These are phyloP conservation scores for Zaprionus obscuricornis DNA, from an alignment of 2,888 invertebrate genomes.

Conservation along the genomic window DNA sequence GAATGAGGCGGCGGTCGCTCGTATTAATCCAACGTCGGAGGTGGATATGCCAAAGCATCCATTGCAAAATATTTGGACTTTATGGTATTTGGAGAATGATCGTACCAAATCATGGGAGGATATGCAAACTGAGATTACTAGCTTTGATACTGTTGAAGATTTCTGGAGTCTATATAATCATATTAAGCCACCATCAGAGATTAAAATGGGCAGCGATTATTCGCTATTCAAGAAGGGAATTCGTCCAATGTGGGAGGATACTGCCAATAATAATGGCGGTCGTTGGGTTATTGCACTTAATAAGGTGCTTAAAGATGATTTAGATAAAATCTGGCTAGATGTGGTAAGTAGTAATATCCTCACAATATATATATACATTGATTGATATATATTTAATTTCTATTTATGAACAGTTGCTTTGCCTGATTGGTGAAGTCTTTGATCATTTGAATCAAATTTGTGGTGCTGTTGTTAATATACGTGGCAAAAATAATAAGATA, in stretches of 20 bases:
- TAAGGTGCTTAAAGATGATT: conserved; percentile 86
- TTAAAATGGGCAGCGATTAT: conserved; percentile 91
- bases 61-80: conserved; percentile 95
- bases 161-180: conserved; percentile 97
- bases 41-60: conserved; percentile 86
- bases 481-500: conserved; percentile 95
- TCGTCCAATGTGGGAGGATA: conserved; percentile 95
- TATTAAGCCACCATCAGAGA: conserved; percentile 90
- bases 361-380: neutral
- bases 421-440: conserved; percentile 97
- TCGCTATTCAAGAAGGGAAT: conserved; percentile 87
- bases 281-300: conserved; percentile 90
- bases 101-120: conserved; percentile 93
- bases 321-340: conserved; percentile 91
- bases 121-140: conserved; percentile 94
- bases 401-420: conserved; percentile 86
- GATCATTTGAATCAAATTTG: conserved; percentile 95
- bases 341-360: conserved; percentile 2
- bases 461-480: conserved; percentile 96
- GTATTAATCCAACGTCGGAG: too few species aligned
- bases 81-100: conserved; percentile 98
- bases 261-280: conserved; percentile 90
- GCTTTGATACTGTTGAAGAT: conserved; percentile 97
- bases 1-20: too few species aligned
- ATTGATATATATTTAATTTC: neutral